A percentile compares a stretch with the other conserved stretches of the same genome.
phyloP scores from a whole-genome alignment of 2,113 vertebrate genomes.

The Corythornis cristatus region DNA sequence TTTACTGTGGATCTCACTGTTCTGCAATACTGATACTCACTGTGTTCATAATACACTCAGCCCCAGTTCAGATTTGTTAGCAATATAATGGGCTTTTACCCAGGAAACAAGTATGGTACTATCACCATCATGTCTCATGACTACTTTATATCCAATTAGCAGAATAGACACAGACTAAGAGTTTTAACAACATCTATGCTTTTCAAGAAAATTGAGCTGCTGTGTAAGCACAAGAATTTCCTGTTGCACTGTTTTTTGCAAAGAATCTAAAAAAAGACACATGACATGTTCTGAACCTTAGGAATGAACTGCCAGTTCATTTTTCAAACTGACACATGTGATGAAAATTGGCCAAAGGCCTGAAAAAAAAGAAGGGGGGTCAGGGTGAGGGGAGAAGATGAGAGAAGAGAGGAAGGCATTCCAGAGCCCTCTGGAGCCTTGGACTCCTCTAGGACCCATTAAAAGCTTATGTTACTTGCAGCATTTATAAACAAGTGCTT shows the following conservation, averaged over 20 bases:
- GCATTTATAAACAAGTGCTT: conserved; percentile 32
- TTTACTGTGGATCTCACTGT: background rate
- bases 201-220: conserved; percentile 15
- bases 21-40: background rate
- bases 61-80: background rate
- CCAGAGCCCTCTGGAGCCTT: conserved; percentile 56
- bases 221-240: conserved; percentile 25
- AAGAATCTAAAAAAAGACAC: conserved; percentile 36
- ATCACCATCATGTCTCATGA: background rate
- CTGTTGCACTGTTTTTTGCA: background rate
- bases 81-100: background rate
- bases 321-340: conserved; percentile 61
- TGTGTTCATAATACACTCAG: background rate
- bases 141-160: background rate
- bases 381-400: conserved; percentile 16
- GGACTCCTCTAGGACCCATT: conserved; percentile 61
- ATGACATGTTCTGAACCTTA: background rate
- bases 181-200: conserved; percentile 17
- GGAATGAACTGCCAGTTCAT: background rate
- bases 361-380: conserved; percentile 23
- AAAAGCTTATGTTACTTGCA: conserved; percentile 53
- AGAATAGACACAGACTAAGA: background rate
- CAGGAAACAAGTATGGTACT: background rate
- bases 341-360: conserved; percentile 58
- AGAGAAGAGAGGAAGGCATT: background rate